These are phyloP conservation scores for Alethe castanea DNA, from an alignment of 2,113 vertebrate genomes.

Conservation along the genomic window DNA sequence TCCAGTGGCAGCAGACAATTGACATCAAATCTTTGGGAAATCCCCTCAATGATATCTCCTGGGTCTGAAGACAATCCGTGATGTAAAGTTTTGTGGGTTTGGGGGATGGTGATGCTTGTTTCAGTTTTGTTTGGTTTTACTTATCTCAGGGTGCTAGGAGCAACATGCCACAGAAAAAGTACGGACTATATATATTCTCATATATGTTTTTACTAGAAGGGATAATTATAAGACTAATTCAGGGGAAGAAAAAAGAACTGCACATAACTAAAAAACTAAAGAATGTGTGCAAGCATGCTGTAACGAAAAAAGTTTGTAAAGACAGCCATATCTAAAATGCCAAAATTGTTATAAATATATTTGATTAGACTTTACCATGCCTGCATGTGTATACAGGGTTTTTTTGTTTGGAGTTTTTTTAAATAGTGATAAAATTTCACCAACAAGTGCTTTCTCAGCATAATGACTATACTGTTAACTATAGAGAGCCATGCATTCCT, in stretches of 20 bases:
- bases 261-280: background rate
- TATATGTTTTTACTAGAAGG: background rate
- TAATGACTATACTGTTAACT: background rate
- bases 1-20: background rate
- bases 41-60: background rate
- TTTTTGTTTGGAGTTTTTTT: accelerated
- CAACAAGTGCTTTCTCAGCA: background rate
- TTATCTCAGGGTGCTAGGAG: background rate
- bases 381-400: background rate
- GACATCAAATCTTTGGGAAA: background rate
- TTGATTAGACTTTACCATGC: background rate
- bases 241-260: background rate
- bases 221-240: background rate
- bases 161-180: background rate
- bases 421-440: background rate
- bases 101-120: background rate
- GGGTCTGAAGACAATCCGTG: accelerated
- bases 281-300: background rate
- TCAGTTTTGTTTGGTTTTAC: background rate
- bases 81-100: background rate
- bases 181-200: background rate
- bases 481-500: background rate
- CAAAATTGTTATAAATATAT: background rate
- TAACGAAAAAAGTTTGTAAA: background rate
- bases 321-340: background rate